Percentiles rank a stretch among this genome's conserved stretches.
Conservation (phyloP, 2,113 vertebrate genomes). For the Calidris pygmaea region DNA sequence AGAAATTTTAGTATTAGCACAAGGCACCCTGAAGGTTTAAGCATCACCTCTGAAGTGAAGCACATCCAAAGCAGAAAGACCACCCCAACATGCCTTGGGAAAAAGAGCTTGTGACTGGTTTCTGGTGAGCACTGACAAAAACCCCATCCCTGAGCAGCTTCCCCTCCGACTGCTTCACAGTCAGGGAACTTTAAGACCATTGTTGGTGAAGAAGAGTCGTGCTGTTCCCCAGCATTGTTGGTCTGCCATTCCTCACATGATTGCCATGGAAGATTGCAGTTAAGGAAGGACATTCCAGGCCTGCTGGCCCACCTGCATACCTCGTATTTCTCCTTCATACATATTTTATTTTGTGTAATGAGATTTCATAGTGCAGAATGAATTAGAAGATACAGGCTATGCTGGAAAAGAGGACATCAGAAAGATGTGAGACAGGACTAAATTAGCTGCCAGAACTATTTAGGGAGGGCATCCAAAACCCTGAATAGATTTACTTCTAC, state of each 20-base stretch:
- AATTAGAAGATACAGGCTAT: background rate
- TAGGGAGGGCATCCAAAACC: background rate
- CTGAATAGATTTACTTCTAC: constrained; percentile 2
- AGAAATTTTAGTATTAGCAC: background rate
- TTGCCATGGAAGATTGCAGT: background rate
- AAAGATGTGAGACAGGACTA: constrained; percentile 5
- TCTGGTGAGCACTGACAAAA: background rate
- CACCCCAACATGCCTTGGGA: background rate
- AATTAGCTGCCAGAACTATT: constrained; percentile 30
- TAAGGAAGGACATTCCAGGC: background rate
- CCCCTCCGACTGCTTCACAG: background rate
- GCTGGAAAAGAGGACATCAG: background rate
- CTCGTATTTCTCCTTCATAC: background rate
- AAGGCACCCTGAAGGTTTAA: background rate
- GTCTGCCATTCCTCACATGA: background rate
- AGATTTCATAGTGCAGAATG: background rate
- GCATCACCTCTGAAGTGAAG: background rate
- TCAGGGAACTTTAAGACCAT: background rate
- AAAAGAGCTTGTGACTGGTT: background rate
- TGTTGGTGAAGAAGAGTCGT: background rate
- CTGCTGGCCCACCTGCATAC: background rate
- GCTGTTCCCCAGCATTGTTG: background rate
- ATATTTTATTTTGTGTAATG: background rate
- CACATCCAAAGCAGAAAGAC: background rate
- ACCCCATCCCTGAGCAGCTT: background rate